Evolutionary conservation across 2,797 vertebrate species (phyloP), one percentile per base, ranked within the genome.

Genomic region (Aulostomus chinensis): DNA sequence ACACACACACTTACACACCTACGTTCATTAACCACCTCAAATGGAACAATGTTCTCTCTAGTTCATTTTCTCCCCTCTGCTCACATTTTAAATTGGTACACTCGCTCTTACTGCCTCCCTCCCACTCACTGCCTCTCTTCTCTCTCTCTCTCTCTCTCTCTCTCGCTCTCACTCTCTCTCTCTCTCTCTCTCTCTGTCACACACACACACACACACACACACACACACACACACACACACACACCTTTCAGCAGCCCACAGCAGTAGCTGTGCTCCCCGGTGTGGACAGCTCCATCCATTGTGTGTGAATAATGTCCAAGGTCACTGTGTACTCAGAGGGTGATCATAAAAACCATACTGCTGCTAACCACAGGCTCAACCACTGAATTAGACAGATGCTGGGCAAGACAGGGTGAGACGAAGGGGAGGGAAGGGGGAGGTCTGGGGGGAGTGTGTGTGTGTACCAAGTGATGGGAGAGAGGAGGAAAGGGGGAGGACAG

Each of bases 241-340:
- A 71, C 60, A 36, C 40, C 37, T 17, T n/a, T 1, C 42, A 43
- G 30, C 20, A 34, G 73, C 75, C 70, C 76, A 78, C 76, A 74
- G 82, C 72, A 58, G 64, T 80, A 62, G 47, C 47, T 37, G 66
- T 12, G 30, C 62, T 78, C 61, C 71, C 62, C 18, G 13, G 67
- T 51, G 81, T 66, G 76, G 85, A 87, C 82, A 87, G 85, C 84
- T 79, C 81, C 83, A 86, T 87, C 82, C 67, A 83, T 82, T 85
- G 82, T 87, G 77, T 81, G 81, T 85, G 85, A 88, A 82, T 85
- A 84, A 87, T 87, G 80, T 84, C 80, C 85, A 88, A 88, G 86
- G 85, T 88, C 85, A 81, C 63, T 50, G 73, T 84, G 81, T 80
- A 82, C 82, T 84, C 80, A 84, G 84, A 83, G 81, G 85, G 81